Evolutionary conservation across 2,113 vertebrate species (phyloP).

Genomic region (Eretmochelys imbricata): DNA sequence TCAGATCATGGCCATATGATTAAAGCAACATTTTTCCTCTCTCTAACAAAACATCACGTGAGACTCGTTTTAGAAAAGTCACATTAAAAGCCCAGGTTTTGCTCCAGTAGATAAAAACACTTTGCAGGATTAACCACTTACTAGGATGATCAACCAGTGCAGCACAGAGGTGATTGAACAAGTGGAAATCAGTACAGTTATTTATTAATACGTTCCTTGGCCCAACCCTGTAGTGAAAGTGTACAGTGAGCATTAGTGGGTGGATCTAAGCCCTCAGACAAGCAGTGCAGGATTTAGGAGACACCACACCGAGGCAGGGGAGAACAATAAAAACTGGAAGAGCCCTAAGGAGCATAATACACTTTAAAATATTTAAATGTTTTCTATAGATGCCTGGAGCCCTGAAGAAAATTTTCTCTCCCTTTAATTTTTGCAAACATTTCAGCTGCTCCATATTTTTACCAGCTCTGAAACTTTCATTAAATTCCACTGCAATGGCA

Average conservation of each 20-base stretch:
- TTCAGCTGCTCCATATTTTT: background rate
- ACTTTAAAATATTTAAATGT: background rate
- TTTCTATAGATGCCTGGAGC: background rate
- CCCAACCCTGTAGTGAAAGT: background rate
- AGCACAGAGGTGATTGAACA: background rate
- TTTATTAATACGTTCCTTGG: background rate
- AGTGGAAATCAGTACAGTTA: background rate
- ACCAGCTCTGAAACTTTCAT: background rate
- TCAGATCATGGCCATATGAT: constrained; percentile 15
- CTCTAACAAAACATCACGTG: constrained; percentile 33
- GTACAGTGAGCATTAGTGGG: background rate
- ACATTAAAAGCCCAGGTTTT: constrained; percentile 32
- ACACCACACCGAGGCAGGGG: background rate
- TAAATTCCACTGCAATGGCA: rapidly evolving
- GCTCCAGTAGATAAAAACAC: constrained; percentile 20
- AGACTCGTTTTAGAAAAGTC: constrained; percentile 48
- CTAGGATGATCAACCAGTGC: constrained; percentile 16
- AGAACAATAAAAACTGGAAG: background rate
- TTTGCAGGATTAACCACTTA: constrained; percentile 44
- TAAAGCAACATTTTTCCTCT: constrained; percentile 20
- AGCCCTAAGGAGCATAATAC: background rate
- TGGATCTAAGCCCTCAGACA: background rate
- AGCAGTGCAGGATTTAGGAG: background rate
- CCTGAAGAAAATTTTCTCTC: background rate
- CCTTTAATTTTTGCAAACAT: background rate